Percentiles rank a stretch among this genome's conserved stretches.
These are phyloP conservation scores for Actenoides lindsayi DNA, from an alignment of 2,113 vertebrate genomes.

Conservation along the genomic window DNA sequence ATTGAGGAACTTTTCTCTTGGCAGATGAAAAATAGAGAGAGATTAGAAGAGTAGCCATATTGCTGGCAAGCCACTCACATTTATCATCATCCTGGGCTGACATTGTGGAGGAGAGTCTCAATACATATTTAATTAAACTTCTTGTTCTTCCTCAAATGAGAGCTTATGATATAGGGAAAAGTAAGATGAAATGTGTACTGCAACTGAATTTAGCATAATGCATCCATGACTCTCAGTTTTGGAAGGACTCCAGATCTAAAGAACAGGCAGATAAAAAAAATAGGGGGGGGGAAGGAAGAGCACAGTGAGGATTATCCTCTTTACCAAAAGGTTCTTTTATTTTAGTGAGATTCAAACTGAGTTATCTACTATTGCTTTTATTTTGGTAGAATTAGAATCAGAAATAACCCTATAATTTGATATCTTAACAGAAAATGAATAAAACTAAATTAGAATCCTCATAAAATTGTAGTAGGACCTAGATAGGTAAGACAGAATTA, in stretches of 20 bases:
- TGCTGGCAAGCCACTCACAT: conserved; percentile 29
- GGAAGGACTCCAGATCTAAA: conserved; percentile 15
- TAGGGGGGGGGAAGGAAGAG: rapidly evolving
- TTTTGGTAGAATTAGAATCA: not conserved
- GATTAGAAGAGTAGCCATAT: conserved; percentile 18
- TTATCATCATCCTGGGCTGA: conserved; percentile 26
- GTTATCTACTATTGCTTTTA: not conserved
- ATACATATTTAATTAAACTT: conserved; percentile 69
- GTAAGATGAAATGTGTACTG: not conserved
- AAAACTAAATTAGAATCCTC: not conserved
- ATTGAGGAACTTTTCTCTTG: not conserved
- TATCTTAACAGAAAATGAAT: not conserved
- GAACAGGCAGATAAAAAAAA: not conserved
- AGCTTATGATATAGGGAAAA: not conserved
- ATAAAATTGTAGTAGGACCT: not conserved
- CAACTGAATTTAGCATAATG: not conserved
- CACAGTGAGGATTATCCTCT: not conserved
- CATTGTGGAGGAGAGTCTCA: not conserved
- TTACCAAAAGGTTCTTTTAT: not conserved
- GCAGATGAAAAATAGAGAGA: not conserved
- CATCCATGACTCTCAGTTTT: conserved; percentile 1
- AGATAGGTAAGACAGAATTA: not conserved
- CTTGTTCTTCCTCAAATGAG: conserved; percentile 56
- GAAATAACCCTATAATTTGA: not conserved
- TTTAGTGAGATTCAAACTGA: not conserved